Conservation (phyloP, 2,888 invertebrate genomes). For the Pyrrhia umbra region DNA sequence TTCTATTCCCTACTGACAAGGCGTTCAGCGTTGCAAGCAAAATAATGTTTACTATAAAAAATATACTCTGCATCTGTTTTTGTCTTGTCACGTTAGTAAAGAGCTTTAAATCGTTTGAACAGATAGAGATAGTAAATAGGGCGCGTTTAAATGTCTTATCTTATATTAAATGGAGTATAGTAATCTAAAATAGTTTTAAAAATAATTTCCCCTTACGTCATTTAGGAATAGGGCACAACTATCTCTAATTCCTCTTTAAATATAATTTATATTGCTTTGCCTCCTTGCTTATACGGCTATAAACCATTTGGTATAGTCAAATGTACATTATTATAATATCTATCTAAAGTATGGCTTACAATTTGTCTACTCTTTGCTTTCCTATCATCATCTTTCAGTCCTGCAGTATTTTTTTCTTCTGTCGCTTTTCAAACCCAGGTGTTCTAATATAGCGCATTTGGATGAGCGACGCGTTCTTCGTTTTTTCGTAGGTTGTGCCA, state of each 20-base stretch:
- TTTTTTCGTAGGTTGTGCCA: slow-evolving; percentile 66
- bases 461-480: slow-evolving; percentile 70
- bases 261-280: slow-evolving; percentile 10
- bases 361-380: slow-evolving; percentile 41
- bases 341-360: slow-evolving; percentile 65
- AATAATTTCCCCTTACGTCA: not conserved
- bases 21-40: too few relatives aligned
- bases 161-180: too few relatives aligned
- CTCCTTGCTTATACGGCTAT: slow-evolving; percentile 12
- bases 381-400: slow-evolving; percentile 77
- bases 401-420: slow-evolving; percentile 67
- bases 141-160: too few relatives aligned
- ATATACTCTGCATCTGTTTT: too few relatives aligned
- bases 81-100: too few relatives aligned
- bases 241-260: slow-evolving; percentile 6
- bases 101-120: too few relatives aligned
- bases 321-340: slow-evolving; percentile 39
- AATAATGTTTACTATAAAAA: too few relatives aligned
- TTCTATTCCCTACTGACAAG: too few relatives aligned
- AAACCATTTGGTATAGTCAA: slow-evolving; percentile 62
- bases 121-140: too few relatives aligned
- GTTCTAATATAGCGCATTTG: slow-evolving; percentile 71
- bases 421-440: slow-evolving; percentile 65
- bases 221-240: slow-evolving; percentile 29
- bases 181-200: slow-evolving; percentile 9